phyloP scores from a whole-genome alignment of 2,113 vertebrate genomes.

The Engystomops pustulosus region DNA sequence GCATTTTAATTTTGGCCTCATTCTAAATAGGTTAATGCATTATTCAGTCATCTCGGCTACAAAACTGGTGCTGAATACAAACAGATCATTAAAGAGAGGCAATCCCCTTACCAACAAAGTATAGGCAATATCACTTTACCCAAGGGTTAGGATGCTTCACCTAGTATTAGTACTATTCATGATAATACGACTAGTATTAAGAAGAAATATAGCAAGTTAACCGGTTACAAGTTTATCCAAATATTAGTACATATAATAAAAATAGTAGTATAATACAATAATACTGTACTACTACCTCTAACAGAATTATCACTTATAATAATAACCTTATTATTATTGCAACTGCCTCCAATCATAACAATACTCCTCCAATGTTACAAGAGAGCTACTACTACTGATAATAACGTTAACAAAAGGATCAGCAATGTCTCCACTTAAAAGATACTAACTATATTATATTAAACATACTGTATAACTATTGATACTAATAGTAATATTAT shows the following conservation, averaged over 20 bases:
- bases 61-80: slow-evolving; percentile 16
- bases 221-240: no score
- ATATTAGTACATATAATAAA: no score
- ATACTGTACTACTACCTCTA: no score
- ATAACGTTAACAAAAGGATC: no score
- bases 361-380: background rate
- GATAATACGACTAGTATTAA: background rate
- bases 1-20: slow-evolving; percentile 14
- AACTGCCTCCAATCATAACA: background rate
- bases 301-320: background rate
- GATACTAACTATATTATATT: no score
- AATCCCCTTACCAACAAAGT: no score
- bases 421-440: no score
- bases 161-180: background rate
- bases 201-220: no score
- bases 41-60: slow-evolving; percentile 8
- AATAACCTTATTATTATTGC: no score
- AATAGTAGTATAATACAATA: no score
- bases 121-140: background rate
- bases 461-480: background rate
- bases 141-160: background rate
- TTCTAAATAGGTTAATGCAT: slow-evolving; percentile 36
- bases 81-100: slow-evolving; percentile 3
- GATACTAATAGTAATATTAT: no score
- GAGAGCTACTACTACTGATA: no score